phyloP scores from a whole-genome alignment of 2,113 vertebrate species.

The Syngnathoides biaculeatus region DNA sequence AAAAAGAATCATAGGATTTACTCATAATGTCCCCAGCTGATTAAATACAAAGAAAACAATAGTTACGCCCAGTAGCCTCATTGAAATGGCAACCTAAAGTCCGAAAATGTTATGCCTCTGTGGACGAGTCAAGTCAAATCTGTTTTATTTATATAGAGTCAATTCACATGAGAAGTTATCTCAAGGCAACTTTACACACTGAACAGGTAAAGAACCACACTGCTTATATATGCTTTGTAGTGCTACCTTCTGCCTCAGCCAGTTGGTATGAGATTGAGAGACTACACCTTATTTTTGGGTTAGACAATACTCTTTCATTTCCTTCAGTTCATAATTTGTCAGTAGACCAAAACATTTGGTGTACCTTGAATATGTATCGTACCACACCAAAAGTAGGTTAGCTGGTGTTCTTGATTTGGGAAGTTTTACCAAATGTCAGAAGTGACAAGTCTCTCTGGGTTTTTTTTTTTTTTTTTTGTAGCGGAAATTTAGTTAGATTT shows the following conservation, averaged over 20 bases:
- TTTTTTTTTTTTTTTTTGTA: not conserved
- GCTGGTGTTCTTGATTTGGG: not conserved
- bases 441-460: too few species aligned
- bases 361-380: not conserved
- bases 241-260: too few species aligned
- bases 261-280: too few species aligned
- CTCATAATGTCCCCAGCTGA: not conserved
- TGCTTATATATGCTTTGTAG: too few species aligned
- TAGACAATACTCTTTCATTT: not conserved
- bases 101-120: not conserved
- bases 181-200: too few species aligned
- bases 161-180: not conserved
- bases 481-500: slow-evolving; percentile 17
- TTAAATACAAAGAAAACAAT: not conserved
- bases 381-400: not conserved
- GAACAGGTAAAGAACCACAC: too few species aligned
- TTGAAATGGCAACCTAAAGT: not conserved
- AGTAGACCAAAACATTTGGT: not conserved
- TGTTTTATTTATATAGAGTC: not conserved
- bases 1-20: not conserved
- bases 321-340: not conserved
- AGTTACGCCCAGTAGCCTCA: not conserved
- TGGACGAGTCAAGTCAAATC: not conserved
- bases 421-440: not conserved
- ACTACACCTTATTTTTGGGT: not conserved